A percentile compares a stretch with the other conserved stretches of the same genome.
These are phyloP conservation scores for Drosophila serrata DNA, from an alignment of 1,140 invertebrate genomes.

Conservation along the genomic window DNA sequence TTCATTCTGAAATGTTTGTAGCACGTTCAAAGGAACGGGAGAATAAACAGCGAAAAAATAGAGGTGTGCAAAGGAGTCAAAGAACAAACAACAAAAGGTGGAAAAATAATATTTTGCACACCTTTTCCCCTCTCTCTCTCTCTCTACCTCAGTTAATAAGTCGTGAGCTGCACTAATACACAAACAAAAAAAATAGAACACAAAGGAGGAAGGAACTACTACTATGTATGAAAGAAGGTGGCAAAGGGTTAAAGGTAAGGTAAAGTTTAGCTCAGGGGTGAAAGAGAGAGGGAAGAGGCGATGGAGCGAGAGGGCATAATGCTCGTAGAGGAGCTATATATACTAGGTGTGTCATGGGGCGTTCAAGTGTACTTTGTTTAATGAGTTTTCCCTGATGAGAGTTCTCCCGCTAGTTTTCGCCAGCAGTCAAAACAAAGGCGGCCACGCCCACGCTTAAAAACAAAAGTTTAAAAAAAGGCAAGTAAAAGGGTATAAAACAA, in stretches of 20 bases:
- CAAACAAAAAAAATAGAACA: conserved; percentile 15
- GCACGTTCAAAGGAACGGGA: conserved; percentile 35
- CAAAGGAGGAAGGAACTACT: conserved; percentile 30
- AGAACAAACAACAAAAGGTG: conserved; percentile 34
- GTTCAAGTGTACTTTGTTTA: conserved; percentile 80
- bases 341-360: conserved; percentile 53
- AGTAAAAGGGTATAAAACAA: background rate
- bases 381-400: conserved; percentile 71
- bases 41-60: conserved; percentile 36
- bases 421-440: conserved; percentile 38
- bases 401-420: conserved; percentile 22
- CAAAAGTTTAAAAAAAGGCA: background rate
- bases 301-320: conserved; percentile 1
- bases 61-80: conserved; percentile 30
- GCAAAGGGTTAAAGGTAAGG: conserved; percentile 23
- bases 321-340: conserved; percentile 9
- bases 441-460: conserved; percentile 34
- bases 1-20: conserved; percentile 56
- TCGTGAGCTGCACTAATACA: conserved; percentile 12
- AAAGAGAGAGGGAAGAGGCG: background rate
- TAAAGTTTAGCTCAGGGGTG: conserved; percentile 28
- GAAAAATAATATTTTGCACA: conserved; percentile 25
- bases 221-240: conserved; percentile 9
- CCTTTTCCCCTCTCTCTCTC: background rate
- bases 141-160: conserved; percentile 12